These are phyloP conservation scores for Tympanuchus pallidicinctus DNA, from an alignment of 2,113 vertebrate genomes.

Conservation along the genomic window DNA sequence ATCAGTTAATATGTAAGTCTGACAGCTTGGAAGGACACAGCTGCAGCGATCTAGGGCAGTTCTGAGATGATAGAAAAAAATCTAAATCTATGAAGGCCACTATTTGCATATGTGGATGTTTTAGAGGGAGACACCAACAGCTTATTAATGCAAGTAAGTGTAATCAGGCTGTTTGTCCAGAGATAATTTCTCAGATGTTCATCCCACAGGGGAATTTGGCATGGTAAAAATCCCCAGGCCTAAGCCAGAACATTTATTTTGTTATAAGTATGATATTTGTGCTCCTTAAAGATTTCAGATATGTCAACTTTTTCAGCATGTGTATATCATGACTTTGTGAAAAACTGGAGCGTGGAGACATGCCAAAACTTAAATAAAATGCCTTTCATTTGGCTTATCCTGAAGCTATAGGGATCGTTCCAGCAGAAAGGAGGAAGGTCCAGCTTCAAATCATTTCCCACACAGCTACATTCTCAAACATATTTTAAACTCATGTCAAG, in stretches of 20 bases:
- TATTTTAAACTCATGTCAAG: constrained; percentile 12
- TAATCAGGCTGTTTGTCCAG: constrained; percentile 11
- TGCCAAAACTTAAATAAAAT: constrained; percentile 47
- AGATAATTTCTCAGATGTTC: constrained; percentile 14
- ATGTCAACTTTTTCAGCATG: not conserved
- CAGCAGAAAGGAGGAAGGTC: constrained; percentile 13
- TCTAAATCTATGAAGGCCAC: not conserved
- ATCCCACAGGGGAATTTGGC: not conserved
- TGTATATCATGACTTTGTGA: not conserved
- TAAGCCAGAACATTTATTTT: constrained; percentile 3
- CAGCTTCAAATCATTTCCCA: not conserved
- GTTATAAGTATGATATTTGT: not conserved
- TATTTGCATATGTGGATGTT: constrained; percentile 20
- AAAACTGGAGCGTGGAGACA: not conserved
- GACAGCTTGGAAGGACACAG: constrained; percentile 75
- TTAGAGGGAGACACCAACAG: not conserved
- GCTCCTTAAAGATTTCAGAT: not conserved
- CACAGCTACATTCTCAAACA: not conserved
- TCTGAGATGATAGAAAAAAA: constrained; percentile 43
- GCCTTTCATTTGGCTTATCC: constrained; percentile 28
- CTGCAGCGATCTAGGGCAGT: constrained; percentile 54
- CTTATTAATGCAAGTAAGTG: constrained; percentile 21
- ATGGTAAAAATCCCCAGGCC: not conserved
- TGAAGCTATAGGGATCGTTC: constrained; percentile 5
- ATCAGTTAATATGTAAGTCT: constrained; percentile 72